These are phyloP conservation scores for Lucilia cuprina DNA, from an alignment of 1,140 invertebrate species.

Conservation along the genomic window DNA sequence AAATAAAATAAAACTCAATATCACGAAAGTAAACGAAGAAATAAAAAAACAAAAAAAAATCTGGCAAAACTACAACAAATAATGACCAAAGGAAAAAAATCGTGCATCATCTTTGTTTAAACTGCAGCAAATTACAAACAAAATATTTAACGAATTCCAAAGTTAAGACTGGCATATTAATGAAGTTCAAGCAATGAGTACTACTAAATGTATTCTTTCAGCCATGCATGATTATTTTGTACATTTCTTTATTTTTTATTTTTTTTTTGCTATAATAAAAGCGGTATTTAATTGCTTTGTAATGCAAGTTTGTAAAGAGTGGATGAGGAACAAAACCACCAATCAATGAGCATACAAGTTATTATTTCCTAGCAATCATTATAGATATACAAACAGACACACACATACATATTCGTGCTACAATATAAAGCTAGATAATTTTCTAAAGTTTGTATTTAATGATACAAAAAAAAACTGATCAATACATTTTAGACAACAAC, in stretches of 20 bases:
- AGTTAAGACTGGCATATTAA: constrained; percentile 39
- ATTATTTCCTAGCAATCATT: background rate
- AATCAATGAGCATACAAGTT: constrained; percentile 25
- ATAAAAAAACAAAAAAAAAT: no score
- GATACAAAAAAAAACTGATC: background rate
- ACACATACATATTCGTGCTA: no score
- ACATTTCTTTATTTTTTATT: background rate
- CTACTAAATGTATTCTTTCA: no score
- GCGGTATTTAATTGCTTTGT: constrained; percentile 29
- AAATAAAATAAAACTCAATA: background rate
- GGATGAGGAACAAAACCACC: background rate
- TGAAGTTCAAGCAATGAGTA: constrained; percentile 20
- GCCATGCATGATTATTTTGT: background rate
- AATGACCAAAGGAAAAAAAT: constrained; percentile 21
- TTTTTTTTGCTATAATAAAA: background rate
- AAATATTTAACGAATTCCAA: constrained; percentile 41
- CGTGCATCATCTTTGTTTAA: constrained; percentile 5
- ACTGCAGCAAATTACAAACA: constrained; percentile 37
- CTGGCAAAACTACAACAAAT: background rate
- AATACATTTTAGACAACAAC: background rate
- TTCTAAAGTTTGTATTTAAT: background rate
- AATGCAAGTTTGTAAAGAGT: background rate
- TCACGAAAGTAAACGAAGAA: no score
- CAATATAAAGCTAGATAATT: background rate
- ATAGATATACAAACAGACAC: no score